Percentiles rank a stretch among this genome's conserved stretches.
phyloP scores from a whole-genome alignment of 2,797 vertebrate species.

The Sebastes alutus region DNA sequence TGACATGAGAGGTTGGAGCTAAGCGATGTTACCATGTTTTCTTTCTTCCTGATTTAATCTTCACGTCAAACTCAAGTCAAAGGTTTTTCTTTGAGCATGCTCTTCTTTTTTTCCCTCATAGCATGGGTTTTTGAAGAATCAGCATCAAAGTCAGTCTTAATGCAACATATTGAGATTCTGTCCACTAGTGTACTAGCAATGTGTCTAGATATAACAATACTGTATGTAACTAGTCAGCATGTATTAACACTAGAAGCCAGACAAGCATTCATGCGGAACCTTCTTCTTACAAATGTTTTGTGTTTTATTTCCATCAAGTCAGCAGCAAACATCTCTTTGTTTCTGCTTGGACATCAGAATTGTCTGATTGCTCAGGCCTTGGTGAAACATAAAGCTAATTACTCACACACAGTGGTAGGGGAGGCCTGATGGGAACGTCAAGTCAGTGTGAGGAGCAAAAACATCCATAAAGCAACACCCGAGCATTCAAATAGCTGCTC shows the following conservation, averaged over 20 bases:
- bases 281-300: background rate
- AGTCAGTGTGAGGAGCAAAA: background rate
- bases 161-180: background rate
- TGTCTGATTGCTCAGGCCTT: background rate
- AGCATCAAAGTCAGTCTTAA: background rate
- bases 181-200: background rate
- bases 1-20: too few species aligned
- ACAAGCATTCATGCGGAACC: background rate
- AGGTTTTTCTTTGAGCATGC: too few species aligned
- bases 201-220: background rate
- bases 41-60: too few species aligned
- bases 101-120: too few species aligned
- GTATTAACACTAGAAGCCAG: background rate
- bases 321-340: background rate
- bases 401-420: background rate
- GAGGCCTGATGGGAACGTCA: background rate
- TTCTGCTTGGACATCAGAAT: background rate
- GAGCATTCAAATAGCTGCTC: background rate
- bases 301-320: background rate
- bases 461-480: background rate
- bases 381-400: constrained; percentile 4
- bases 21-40: too few species aligned
- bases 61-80: too few species aligned
- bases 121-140: background rate
- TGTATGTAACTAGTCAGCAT: background rate